These are phyloP conservation scores for Lordiphosa collinella DNA, from an alignment of 1,140 invertebrate genomes.

Conservation along the genomic window DNA sequence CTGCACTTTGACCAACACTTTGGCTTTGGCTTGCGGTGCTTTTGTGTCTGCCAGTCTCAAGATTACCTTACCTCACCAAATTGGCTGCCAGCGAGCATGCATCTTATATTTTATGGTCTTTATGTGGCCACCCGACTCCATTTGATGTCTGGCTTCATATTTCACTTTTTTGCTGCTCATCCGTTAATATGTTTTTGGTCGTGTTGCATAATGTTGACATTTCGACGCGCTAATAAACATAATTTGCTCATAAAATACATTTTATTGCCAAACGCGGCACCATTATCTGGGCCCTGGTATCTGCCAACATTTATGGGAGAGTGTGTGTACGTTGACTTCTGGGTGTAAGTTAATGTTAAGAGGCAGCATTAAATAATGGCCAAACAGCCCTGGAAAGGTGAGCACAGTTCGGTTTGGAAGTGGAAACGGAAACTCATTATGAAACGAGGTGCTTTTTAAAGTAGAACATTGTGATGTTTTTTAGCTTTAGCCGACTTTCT, in stretches of 20 bases:
- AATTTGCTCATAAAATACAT: slow-evolving; percentile 73
- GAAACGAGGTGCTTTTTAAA: no score
- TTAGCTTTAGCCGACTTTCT: no score
- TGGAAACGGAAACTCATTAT: no score
- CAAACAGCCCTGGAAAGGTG: not conserved
- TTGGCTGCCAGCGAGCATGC: slow-evolving; percentile 33
- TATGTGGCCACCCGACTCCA: not conserved
- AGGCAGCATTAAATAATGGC: not conserved
- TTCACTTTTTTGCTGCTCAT: slow-evolving; percentile 36
- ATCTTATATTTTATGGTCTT: slow-evolving; percentile 31
- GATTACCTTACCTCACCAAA: slow-evolving; percentile 40
- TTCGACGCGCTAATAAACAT: slow-evolving; percentile 77
- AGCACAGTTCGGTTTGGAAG: no score
- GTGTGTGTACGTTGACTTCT: slow-evolving; percentile 22
- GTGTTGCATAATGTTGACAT: slow-evolving; percentile 71
- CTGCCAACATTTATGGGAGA: slow-evolving; percentile 38
- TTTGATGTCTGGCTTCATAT: slow-evolving; percentile 50
- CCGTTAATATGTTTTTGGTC: slow-evolving; percentile 64
- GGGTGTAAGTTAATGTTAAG: slow-evolving; percentile 24
- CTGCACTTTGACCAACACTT: slow-evolving; percentile 52
- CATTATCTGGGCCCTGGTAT: slow-evolving; percentile 40
- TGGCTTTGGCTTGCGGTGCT: slow-evolving; percentile 16
- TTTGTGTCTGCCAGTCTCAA: slow-evolving; percentile 8
- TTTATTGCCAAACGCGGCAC: slow-evolving; percentile 49
- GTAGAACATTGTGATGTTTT: no score